Evolutionary conservation across 2,888 invertebrate genomes (phyloP), one percentile per base, ranked within the genome.

Genomic region (Rambutsinella grinnellia): DNA sequence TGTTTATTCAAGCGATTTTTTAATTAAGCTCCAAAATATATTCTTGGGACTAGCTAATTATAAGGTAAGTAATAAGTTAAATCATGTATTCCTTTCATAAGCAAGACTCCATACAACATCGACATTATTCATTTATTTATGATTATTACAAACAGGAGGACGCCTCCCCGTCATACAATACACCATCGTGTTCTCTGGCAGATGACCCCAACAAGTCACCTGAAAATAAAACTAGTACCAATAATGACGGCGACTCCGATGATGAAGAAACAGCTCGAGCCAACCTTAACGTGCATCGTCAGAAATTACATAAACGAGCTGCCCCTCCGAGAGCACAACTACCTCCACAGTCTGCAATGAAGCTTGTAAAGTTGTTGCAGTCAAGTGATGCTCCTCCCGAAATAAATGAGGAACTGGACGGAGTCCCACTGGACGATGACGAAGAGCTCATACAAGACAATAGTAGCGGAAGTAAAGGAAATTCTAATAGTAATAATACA

Each of bases 1-100:
- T 17, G 92, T 99, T 77, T 99, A 99, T 88, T 94, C 98, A 0
- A 93, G 94, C 72, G 97, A 98, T 82, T 94, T 94, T 87, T 89
- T 99, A 78, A 91, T 93, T 79, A 93, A 91, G 85, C 88, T 97
- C 76, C 95, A 97, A 86, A 94, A 96, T 85, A 90, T 94, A 13
- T 99, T 99, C 87, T 88, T 97, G 2, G 99, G 99, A 2, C 88
- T 94, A 47, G 79, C 79, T 3, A 79, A 76, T 53, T 80, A 79
- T n/a, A 74, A 78, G 67, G 82, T 82, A 75, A 46, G 65, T 21
- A 19, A 3, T 15, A 49, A 3, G 3, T 15, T 49, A 8, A n/a
- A n/a, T n/a, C n/a, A n/a, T n/a, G n/a, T n/a, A n/a, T n/a, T n/a
- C n/a, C n/a, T n/a, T n/a, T n/a, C n/a, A n/a, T n/a, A n/a, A n/a